Evolutionary conservation across 2,797 vertebrate genomes (phyloP).

Genomic region (Florisuga fusca): DNA sequence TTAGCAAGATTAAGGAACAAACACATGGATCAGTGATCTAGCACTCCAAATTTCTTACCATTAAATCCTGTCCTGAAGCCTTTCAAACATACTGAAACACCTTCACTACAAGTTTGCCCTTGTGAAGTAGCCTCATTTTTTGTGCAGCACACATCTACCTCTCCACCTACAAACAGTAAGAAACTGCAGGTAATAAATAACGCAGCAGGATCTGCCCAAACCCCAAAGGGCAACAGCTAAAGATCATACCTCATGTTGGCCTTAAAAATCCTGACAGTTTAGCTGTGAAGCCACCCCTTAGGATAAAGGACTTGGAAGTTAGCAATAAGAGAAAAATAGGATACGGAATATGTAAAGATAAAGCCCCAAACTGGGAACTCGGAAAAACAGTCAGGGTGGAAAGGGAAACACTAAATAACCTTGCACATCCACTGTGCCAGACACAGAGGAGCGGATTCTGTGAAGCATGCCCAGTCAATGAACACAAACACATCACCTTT

Average conservation of each 20-base stretch:
- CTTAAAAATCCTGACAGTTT: not conserved
- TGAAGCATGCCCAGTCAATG: not conserved
- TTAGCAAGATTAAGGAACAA: not conserved
- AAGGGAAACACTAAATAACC: not conserved
- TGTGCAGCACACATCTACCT: not conserved
- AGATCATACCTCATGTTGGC: not conserved
- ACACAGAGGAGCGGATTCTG: not conserved
- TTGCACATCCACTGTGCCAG: not conserved
- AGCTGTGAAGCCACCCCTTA: not conserved
- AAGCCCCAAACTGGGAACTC: not conserved
- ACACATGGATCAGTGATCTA: not conserved
- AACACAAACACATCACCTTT: not conserved
- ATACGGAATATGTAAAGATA: not conserved
- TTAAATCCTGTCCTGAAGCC: not conserved
- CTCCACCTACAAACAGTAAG: not conserved
- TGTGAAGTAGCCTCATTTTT: not conserved
- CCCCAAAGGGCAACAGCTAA: not conserved
- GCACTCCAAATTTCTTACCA: not conserved
- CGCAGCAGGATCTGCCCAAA: not conserved
- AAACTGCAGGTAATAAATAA: not conserved
- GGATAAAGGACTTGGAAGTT: not conserved
- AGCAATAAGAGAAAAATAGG: not conserved
- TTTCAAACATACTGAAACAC: not conserved
- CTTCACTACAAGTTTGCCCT: not conserved
- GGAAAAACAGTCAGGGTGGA: not conserved